phyloP scores from a whole-genome alignment of 2,888 invertebrate species.

The Agrochola circellaris region DNA sequence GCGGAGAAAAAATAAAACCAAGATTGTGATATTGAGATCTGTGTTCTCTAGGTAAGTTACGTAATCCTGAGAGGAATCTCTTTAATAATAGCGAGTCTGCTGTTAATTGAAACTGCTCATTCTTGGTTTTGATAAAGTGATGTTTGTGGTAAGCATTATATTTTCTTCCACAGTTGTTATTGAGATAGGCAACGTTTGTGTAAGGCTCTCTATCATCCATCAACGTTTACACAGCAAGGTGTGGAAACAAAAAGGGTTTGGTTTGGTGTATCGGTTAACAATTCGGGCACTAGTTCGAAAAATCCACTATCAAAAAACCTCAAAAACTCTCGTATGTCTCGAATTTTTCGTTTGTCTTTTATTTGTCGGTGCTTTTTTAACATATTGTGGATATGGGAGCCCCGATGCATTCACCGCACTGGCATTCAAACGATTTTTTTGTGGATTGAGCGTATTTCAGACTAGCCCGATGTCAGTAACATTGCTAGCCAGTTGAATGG shows the following conservation, averaged over 20 bases:
- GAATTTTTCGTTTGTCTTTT: constrained; percentile 28
- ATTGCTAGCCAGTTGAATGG: constrained; percentile 21
- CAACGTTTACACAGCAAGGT: constrained; percentile 26
- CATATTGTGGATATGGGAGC: constrained; percentile 56
- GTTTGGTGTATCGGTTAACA: constrained; percentile 45
- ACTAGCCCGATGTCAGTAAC: constrained; percentile 4
- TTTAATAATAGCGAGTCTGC: constrained; percentile 14
- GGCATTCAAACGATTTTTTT: constrained; percentile 38
- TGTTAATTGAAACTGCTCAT: constrained; percentile 30
- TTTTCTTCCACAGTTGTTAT: not conserved
- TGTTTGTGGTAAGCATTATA: constrained; percentile 1
- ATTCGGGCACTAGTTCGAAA: constrained; percentile 44
- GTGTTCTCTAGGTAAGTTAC: constrained; percentile 24
- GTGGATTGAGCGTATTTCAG: constrained; percentile 9
- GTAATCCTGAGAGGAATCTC: constrained; percentile 32
- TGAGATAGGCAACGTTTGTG: constrained; percentile 3
- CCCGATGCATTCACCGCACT: constrained; percentile 27
- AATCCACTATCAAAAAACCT: constrained; percentile 38
- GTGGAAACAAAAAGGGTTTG: constrained; percentile 25
- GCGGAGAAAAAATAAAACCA: constrained; percentile 45
- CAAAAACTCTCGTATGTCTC: constrained; percentile 40
- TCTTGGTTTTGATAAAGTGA: constrained; percentile 11
- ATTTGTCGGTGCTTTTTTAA: constrained; percentile 53
- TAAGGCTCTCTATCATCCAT: constrained; percentile 13
- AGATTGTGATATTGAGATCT: constrained; percentile 45